phyloP scores from a whole-genome alignment of 92 coral and sea anemone species.

The Parazoanthus swiftii region DNA sequence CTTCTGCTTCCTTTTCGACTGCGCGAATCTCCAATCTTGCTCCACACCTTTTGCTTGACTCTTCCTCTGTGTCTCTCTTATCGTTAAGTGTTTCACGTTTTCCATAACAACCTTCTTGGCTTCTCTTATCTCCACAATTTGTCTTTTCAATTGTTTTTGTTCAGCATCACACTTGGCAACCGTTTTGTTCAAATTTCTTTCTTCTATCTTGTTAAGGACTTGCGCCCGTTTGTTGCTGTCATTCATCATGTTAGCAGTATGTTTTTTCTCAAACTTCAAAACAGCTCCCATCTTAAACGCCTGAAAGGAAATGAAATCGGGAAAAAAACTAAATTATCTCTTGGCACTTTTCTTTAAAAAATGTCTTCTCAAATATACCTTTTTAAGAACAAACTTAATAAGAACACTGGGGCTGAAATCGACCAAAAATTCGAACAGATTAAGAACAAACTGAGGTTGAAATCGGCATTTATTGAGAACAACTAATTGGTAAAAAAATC shows the following conservation, averaged over 20 bases:
- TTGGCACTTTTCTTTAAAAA: too few species aligned
- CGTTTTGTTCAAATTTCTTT: background rate
- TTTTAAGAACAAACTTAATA: too few species aligned
- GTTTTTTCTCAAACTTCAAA: background rate
- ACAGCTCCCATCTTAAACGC: background rate
- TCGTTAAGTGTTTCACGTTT: slow-evolving; percentile 9
- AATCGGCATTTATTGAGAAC: too few species aligned
- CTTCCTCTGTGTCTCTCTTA: background rate
- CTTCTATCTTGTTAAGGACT: slow-evolving; percentile 29
- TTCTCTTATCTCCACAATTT: slow-evolving; percentile 1
- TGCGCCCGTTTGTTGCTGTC: background rate
- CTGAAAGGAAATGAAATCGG: background rate
- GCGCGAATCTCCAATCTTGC: background rate
- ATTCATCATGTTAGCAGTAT: background rate
- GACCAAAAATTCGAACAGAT: too few species aligned
- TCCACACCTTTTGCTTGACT: background rate
- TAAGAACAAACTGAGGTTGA: too few species aligned
- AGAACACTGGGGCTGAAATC: too few species aligned
- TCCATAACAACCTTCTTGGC: background rate
- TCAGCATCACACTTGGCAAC: background rate
- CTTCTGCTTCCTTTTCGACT: background rate
- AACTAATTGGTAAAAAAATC: too few species aligned
- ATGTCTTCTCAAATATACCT: too few species aligned
- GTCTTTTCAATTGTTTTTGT: slow-evolving; percentile 14
- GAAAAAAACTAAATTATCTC: too few species aligned